Base-by-base conservation (phyloP, 2,888 invertebrate species). In the Rutpela maculata region DNA sequence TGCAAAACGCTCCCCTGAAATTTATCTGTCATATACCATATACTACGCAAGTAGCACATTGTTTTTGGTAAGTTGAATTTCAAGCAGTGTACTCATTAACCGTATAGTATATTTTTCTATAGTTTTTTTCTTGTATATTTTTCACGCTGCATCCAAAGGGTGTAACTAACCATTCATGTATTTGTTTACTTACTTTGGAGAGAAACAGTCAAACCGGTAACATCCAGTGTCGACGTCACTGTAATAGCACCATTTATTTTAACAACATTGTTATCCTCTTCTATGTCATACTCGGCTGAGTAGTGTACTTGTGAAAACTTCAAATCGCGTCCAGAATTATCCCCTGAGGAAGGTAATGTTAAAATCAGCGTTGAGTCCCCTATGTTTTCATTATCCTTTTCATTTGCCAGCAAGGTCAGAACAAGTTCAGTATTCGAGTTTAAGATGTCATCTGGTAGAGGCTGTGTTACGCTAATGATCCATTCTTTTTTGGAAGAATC, bases 401-500 rank as follows among this genome's bases (percentile, higher is more conserved):
- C 74, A 12, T 57, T 77, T 7, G 77, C 78, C 56, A 35, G 43
- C 11, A 80, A 17, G 11, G 80, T 77, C 11, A 78, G 12, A 15
- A 80, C 11, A 19, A 80, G 56, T 35, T 80, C 78, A 1, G 70
- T n/a, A 15, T 35, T 75, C 10, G 67, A 60, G 26, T 72, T 72
- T 17, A 82, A 65, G 43, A 77, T 60, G 12, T 78, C 77, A 38
- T 66, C n/a, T 35, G 81, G 72, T 0, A 84, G 67, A 15, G 69
- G 50, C 0, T 63, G 26, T 5, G 11, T 10, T 15, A 81, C 76
- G 9, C 2, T 50, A n/a, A 84, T 56, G n/a, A 50, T 67, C 65
- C 80, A 80, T 31, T 55, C 15, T n/a, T 73, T 15, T 11, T 57
- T 70, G 2, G 69, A 59, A 6, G 77, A 59, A 31, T 80, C 75